A percentile compares a stretch with the other conserved stretches of the same genome.
Conservation (phyloP, 2,888 invertebrate genomes). For the Carpatolechia fugitivella region DNA sequence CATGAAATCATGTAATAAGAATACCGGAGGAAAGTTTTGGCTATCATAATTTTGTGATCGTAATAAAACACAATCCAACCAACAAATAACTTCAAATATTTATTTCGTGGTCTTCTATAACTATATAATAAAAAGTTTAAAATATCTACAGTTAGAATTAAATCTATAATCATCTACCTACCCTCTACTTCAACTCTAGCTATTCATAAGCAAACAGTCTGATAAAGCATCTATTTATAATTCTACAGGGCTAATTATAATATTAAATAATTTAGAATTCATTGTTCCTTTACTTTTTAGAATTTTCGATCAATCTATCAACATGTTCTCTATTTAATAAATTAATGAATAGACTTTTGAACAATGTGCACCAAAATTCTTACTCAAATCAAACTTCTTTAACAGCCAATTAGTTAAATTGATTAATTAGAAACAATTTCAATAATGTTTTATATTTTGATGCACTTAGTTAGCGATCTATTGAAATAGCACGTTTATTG, state of each 20-base stretch:
- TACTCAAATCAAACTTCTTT: neutral
- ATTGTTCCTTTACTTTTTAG: conserved; percentile 19
- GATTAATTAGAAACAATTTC: neutral
- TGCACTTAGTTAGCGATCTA: conserved; percentile 35
- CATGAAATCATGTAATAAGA: neutral
- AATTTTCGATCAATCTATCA: neutral
- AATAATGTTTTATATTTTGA: conserved; percentile 16
- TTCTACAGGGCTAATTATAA: conserved; percentile 30
- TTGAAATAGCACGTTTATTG: conserved; percentile 57
- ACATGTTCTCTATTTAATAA: neutral
- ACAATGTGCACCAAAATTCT: neutral
- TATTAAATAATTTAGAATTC: conserved; percentile 20
- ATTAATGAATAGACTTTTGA: neutral
- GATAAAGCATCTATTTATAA: conserved; percentile 43
- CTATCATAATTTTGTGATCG: conserved; percentile 15
- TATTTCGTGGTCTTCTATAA: conserved; percentile 33
- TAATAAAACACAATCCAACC: conserved; percentile 29
- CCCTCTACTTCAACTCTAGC: conserved; percentile 33
- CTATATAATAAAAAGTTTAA: conserved; percentile 39
- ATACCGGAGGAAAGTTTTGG: neutral
- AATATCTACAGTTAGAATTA: conserved; percentile 27
- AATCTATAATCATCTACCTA: conserved; percentile 16
- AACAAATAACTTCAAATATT: conserved; percentile 48
- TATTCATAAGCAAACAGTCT: conserved; percentile 46
- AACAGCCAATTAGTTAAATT: neutral